These are phyloP conservation scores for Takifugu bimaculatus DNA, from an alignment of 2,113 vertebrate genomes.

Conservation along the genomic window DNA sequence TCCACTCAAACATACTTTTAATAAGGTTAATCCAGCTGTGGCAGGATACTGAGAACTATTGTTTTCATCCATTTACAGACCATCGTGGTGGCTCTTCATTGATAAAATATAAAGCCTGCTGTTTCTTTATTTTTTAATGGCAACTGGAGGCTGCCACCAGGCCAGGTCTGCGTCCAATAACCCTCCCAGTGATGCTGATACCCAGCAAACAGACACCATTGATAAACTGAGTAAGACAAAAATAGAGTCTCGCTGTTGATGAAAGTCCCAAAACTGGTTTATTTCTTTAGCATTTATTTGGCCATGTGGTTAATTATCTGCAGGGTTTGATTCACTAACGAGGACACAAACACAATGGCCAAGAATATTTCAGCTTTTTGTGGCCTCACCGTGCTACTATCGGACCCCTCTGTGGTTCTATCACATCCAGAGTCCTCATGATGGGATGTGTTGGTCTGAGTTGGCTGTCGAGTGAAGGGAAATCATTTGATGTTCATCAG, in stretches of 20 bases:
- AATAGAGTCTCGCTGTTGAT: no score
- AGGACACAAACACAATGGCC: slow-evolving; percentile 2
- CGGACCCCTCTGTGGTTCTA: slow-evolving; percentile 19
- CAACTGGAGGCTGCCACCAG: no score
- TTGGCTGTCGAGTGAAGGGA: slow-evolving; percentile 27
- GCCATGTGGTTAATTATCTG: neutral
- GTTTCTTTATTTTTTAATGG: neutral
- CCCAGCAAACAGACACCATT: neutral
- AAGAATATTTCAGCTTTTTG: no score
- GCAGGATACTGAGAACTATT: slow-evolving; percentile 20
- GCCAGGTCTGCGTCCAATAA: neutral
- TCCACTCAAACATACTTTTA: slow-evolving; percentile 25
- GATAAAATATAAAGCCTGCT: neutral
- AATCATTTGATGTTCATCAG: slow-evolving; percentile 13
- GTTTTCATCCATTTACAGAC: slow-evolving; percentile 21
- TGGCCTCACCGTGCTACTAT: no score
- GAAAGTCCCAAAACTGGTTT: slow-evolving; percentile 17
- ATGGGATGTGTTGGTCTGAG: slow-evolving; percentile 9
- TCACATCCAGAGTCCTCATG: slow-evolving; percentile 25
- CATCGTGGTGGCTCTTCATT: slow-evolving; percentile 8
- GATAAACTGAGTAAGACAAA: neutral
- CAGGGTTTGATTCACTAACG: neutral
- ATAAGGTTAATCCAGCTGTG: slow-evolving; percentile 43
- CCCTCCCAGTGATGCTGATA: no score
- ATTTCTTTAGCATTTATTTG: neutral